Conservation (phyloP, 2,888 invertebrate genomes). For the Leptinotarsa juncta region DNA sequence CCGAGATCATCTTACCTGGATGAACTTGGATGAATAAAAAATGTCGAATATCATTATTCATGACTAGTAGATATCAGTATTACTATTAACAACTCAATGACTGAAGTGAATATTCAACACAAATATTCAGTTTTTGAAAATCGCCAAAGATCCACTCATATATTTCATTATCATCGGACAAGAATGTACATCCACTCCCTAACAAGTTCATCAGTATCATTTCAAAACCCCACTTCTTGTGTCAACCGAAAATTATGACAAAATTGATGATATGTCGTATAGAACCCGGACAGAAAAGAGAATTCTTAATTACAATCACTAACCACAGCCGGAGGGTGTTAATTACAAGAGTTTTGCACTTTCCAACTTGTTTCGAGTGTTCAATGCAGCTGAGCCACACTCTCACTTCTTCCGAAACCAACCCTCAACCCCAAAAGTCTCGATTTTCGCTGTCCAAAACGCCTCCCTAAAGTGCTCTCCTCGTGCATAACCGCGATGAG, state of each 20-base stretch:
- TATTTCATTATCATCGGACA: not conserved
- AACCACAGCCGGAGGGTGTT: slow-evolving; percentile 31
- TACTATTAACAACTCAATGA: too few relatives aligned
- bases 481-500: slow-evolving; percentile 20
- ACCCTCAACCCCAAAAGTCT: slow-evolving; percentile 26
- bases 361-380: slow-evolving; percentile 37
- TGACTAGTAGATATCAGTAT: too few relatives aligned
- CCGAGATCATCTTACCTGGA: too few relatives aligned
- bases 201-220: too few relatives aligned
- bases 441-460: slow-evolving; percentile 32
- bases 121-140: too few relatives aligned
- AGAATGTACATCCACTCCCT: too few relatives aligned
- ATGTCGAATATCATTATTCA: too few relatives aligned
- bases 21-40: too few relatives aligned
- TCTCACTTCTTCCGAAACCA: slow-evolving; percentile 25
- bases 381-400: slow-evolving; percentile 45
- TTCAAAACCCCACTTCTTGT: not conserved
- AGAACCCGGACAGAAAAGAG: slow-evolving; percentile 25
- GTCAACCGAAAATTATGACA: slow-evolving; percentile 7
- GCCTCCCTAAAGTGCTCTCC: slow-evolving; percentile 24
- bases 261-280: slow-evolving; percentile 20
- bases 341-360: slow-evolving; percentile 41
- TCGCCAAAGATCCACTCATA: too few relatives aligned
- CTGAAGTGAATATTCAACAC: too few relatives aligned
- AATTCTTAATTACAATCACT: slow-evolving; percentile 36